Base-by-base conservation (phyloP, 1,140 invertebrate genomes). In the Zophobas morio region DNA sequence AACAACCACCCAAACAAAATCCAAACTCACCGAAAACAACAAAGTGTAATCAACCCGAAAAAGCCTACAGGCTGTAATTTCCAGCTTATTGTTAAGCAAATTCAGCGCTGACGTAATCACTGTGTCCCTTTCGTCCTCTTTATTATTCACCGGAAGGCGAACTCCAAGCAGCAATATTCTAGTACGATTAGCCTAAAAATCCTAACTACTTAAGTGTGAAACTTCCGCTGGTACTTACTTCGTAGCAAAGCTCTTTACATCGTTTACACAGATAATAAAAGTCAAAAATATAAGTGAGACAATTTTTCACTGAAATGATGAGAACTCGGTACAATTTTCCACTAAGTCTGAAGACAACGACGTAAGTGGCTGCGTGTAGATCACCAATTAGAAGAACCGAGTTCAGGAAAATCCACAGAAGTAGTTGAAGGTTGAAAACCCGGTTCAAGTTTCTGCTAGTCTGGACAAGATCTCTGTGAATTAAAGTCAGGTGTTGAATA, bases 21-120 rank as follows among this genome's bases (percentile, higher is more conserved):
- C 39, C 32, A 39, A 2, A 73, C 51, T 78, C 53, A 78, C 76
- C 1, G 66, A 56, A 56, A 74, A 74, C n/a, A 78, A 32, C 1
- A 74, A 40, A 32, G 76, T 46, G 49, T 78, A 73, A 66, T 78
- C 71, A 35, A 78, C 66, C 35, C 51, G 72, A 36, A 78, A 78
- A 36, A 78, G 40, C 1, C 54, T 51, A 66, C 56, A 78, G 6
- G 71, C 70, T 2, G 49, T 78, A 8, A 78, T 74, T 39, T 73
- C 51, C 0, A 78, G 40, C 32, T 74, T 46, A 51, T 51, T 77
- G 6, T 78, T 56, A 42, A 63, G 49, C 8, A 78, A 36, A 3
- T 49, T 56, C 3, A 78, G 34, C 1, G 37, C 35, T 49, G 60
- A 56, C 39, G 53, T 60, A 6, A 71, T 71, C n/a, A n/a, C n/a